Base-by-base conservation (phyloP, 2,797 vertebrate species). In the Anomalospiza imberbis region DNA sequence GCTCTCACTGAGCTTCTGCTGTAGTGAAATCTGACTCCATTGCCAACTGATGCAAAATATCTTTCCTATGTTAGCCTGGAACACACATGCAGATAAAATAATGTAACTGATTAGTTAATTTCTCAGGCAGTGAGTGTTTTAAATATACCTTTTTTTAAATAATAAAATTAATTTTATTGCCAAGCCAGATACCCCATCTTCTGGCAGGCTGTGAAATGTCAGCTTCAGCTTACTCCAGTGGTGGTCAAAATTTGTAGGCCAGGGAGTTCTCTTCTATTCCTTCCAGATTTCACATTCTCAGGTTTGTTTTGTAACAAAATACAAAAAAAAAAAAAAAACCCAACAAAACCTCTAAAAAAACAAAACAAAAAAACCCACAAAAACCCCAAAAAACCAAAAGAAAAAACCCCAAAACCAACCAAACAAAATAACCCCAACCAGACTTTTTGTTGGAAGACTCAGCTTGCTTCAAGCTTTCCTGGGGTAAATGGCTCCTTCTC, bases 171-270 rank as follows among this genome's bases (percentile, higher is more conserved):
- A 17, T 32, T 74, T 72, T 57, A 22, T 67, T 72, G 61, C 15
- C n/a, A 60, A 34, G 32, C 12, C 29, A 51, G 78, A 48, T 50
- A 62, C 75, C 29, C 95, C 80, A 91, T 89, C 91, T 95, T 42
- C 92, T 94, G 93, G 75, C 47, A 76, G 68, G 21, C 53, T 82
- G 38, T 66, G 87, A 85, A 92, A 92, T 18, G 53, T 61, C 82
- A 88, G 24, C 62, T 60, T 93, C 48, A 57, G 1, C 11, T 84
- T 57, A 6, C 3, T 85, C 19, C 31, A 19, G 40, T 36, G 4
- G 9, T 25, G 29, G 51, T 80, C 28, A 24, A 8, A 48, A 62
- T 71, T 58, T n/a, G 16, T 15, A 82, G 50, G 18, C 38, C 53
- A 48, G 42, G 21, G 20, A 40, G 32, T 62, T 72, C 50, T 71